A percentile compares a stretch with the other conserved stretches of the same genome.
Evolutionary conservation across 2,888 invertebrate species (phyloP).

Genomic region (Sesia apiformis): DNA sequence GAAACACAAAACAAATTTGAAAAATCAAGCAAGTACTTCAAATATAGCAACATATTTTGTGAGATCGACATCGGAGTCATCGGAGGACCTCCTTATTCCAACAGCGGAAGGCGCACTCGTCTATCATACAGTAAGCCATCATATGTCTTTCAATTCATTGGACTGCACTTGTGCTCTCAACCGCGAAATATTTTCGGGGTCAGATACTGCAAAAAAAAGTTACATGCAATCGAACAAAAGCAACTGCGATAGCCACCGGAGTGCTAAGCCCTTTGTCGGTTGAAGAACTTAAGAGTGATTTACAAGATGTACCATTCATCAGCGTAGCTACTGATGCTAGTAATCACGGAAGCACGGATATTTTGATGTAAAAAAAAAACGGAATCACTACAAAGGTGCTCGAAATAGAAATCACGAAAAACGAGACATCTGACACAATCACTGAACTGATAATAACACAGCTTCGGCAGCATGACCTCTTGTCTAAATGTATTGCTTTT

Average conservation of each 20-base stretch:
- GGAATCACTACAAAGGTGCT: conserved; percentile 9
- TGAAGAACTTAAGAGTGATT: conserved; percentile 9
- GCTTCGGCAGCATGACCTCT: conserved; percentile 5
- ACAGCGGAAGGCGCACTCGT: conserved; percentile 18
- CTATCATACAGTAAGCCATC: conserved; percentile 19
- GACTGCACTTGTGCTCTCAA: conserved; percentile 16
- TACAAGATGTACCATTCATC: conserved; percentile 12
- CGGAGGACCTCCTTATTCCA: conserved; percentile 6
- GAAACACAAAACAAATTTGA: conserved; percentile 10
- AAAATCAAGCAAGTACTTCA: conserved; percentile 6
- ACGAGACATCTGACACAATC: conserved; percentile 5
- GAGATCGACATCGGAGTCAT: conserved; percentile 5
- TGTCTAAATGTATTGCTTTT: conserved; percentile 11
- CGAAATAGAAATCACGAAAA: conserved; percentile 1
- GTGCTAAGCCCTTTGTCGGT: conserved; percentile 7
- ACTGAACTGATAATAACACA: conserved; percentile 2
- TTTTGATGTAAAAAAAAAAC: conserved; percentile 8
- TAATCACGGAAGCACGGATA: conserved; percentile 12
- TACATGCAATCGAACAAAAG: conserved; percentile 13
- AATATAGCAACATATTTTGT: conserved; percentile 7
- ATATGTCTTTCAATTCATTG: conserved; percentile 16
- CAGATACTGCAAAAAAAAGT: conserved; percentile 14
- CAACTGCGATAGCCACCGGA: conserved; percentile 10
- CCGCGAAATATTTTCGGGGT: conserved; percentile 14
- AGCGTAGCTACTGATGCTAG: conserved; percentile 13